Evolutionary conservation across 2,797 vertebrate species (phyloP), one percentile per base, ranked within the genome.

Genomic region (Onychomys leucogaster): DNA sequence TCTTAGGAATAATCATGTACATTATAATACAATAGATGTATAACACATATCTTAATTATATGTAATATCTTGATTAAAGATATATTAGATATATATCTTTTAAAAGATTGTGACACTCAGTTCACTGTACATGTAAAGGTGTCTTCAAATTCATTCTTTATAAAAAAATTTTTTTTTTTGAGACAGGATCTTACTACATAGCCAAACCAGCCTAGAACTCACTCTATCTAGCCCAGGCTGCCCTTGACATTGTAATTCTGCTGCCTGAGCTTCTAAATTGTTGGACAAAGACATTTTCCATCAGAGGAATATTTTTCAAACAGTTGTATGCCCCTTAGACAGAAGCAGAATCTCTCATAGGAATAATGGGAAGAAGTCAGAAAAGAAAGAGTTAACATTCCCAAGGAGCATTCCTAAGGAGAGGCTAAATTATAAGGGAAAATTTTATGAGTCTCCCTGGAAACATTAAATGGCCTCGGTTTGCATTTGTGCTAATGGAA

Each of bases 401-500:
- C 77, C 93, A 96, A 96, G 91, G 77, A 97, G 76, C 71, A 75
- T 75, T 80, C 43, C 73, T 93, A 96, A 96, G 93, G 89, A 97
- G 76, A 90, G 55, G 83, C 77, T 96, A 97, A 97, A 97, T 97
- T 95, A 95, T 83, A 92, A 93, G 71, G 95, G 59, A 78, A 41
- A 80, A 95, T 49, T 96, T 95, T 96, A 97, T 63, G 96, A 71
- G 78, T 89, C 88, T 91, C 87, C 89, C 90, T 91, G 90, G 97
- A 91, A 95, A 97, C 95, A 97, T 94, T 91, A 89, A 37, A 17
- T 55, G 91, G 75, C 87, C 94, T 94, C 92, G 96, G 94, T 96
- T 97, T 97, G 89, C 86, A 97, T 90, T 92, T 95, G 71, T 85
- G 95, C 96, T 98, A 96, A 98, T 96, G 97, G 97, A 98, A 94